Evolutionary conservation across 2,888 invertebrate genomes (phyloP).

Genomic region (Candidula unifasciata): DNA sequence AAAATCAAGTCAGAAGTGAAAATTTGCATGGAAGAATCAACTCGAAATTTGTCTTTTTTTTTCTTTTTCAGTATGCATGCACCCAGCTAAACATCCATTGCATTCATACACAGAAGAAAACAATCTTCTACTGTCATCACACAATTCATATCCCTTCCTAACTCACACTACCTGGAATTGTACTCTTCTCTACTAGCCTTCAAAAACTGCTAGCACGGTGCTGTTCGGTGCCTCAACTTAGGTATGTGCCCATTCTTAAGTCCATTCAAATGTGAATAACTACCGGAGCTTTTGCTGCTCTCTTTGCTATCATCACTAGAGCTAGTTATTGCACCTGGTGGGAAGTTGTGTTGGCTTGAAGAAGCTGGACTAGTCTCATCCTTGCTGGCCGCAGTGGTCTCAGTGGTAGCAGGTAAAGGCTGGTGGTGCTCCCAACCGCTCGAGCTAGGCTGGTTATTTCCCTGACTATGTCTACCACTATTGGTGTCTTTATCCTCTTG

Average conservation of each 20-base stretch:
- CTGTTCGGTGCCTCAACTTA: slow-evolving; percentile 37
- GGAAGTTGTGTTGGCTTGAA: slow-evolving; percentile 55
- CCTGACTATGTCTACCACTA: slow-evolving; percentile 28
- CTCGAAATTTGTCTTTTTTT: neutral
- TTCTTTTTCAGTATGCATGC: too few relatives aligned
- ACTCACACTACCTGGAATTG: neutral
- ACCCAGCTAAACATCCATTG: neutral
- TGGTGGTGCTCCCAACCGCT: neutral
- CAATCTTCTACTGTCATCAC: neutral
- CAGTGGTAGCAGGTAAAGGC: neutral
- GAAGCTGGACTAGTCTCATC: slow-evolving; percentile 36
- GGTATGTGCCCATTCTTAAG: slow-evolving; percentile 72
- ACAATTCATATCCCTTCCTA: slow-evolving; percentile 6
- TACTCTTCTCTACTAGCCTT: neutral
- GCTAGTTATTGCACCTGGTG: slow-evolving; percentile 65
- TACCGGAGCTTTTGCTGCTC: slow-evolving; percentile 72
- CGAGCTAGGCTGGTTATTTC: slow-evolving; percentile 26
- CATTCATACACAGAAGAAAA: neutral
- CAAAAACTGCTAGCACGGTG: slow-evolving; percentile 38
- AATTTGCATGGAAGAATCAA: slow-evolving; percentile 15
- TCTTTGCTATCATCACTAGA: slow-evolving; percentile 73
- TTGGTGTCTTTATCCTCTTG: slow-evolving; percentile 40
- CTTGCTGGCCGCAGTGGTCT: slow-evolving; percentile 11
- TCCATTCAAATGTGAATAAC: slow-evolving; percentile 72
- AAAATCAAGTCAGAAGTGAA: neutral